These are phyloP conservation scores for Ditylenchus dipsaci DNA, from an alignment of 1,140 invertebrate genomes.

Conservation along the genomic window DNA sequence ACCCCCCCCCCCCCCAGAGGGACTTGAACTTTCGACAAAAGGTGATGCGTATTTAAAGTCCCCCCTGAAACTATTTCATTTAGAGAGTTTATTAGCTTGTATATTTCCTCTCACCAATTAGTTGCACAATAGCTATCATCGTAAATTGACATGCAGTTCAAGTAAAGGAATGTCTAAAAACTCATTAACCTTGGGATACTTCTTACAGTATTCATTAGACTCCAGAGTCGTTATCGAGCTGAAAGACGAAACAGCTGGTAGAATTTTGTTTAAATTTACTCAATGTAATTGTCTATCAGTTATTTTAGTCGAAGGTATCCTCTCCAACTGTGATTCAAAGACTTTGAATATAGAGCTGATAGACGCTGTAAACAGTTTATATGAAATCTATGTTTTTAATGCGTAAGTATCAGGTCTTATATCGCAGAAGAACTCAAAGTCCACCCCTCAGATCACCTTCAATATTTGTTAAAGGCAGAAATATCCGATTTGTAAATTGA, in stretches of 20 bases:
- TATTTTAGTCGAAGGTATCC: constrained; percentile 1
- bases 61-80: no score
- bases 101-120: no score
- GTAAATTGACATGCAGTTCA: no score
- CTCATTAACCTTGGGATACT: constrained; percentile 16
- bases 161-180: neutral
- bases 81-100: no score
- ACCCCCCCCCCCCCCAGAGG: no score
- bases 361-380: neutral
- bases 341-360: neutral
- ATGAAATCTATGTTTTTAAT: no score
- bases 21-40: no score
- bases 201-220: constrained; percentile 14
- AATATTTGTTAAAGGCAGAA: neutral
- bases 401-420: neutral
- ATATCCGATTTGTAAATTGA: neutral
- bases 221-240: constrained; percentile 25
- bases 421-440: neutral
- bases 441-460: neutral
- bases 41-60: no score
- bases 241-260: constrained; percentile 27
- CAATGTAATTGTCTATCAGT: neutral
- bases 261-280: neutral
- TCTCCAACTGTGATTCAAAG: neutral
- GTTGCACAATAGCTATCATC: no score